phyloP scores from a whole-genome alignment of 2,797 vertebrate species.

The Xiphophorus birchmanni region DNA sequence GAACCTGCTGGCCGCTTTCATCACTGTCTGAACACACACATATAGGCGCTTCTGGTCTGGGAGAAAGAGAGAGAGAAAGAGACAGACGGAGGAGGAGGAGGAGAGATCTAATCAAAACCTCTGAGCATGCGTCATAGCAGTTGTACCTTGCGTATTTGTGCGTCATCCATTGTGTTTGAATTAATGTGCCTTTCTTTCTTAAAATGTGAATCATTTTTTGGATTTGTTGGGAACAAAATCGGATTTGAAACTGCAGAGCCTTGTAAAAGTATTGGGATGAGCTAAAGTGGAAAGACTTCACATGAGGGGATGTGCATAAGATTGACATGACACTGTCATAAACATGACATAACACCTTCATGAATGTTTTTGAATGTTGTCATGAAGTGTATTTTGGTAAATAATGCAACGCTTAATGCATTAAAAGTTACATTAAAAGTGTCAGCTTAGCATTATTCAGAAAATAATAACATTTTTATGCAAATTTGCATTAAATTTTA shows the following conservation, averaged over 20 bases:
- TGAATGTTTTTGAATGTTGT: too few species aligned
- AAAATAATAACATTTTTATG: too few species aligned
- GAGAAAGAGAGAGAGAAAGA: constrained; percentile 16
- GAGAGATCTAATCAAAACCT: constrained; percentile 40
- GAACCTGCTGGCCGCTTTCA: constrained; percentile 48
- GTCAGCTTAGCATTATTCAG: too few species aligned
- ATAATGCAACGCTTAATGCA: too few species aligned
- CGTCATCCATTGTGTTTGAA: constrained; percentile 12
- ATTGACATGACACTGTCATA: too few species aligned
- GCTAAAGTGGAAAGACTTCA: not conserved
- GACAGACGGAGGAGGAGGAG: not conserved
- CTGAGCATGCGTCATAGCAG: constrained; percentile 71
- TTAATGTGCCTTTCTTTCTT: not conserved
- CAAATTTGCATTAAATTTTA: too few species aligned
- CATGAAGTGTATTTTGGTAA: too few species aligned
- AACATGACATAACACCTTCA: too few species aligned
- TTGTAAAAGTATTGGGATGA: not conserved
- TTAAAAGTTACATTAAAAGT: too few species aligned
- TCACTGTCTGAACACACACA: constrained; percentile 38
- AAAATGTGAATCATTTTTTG: not conserved
- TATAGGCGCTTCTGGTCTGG: constrained; percentile 49
- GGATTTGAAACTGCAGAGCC: not conserved
- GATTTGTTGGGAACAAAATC: not conserved
- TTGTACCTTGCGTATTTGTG: constrained; percentile 23
- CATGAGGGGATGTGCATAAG: too few species aligned